Conservation (phyloP, 2,888 invertebrate genomes). For the Piscicola geometra region DNA sequence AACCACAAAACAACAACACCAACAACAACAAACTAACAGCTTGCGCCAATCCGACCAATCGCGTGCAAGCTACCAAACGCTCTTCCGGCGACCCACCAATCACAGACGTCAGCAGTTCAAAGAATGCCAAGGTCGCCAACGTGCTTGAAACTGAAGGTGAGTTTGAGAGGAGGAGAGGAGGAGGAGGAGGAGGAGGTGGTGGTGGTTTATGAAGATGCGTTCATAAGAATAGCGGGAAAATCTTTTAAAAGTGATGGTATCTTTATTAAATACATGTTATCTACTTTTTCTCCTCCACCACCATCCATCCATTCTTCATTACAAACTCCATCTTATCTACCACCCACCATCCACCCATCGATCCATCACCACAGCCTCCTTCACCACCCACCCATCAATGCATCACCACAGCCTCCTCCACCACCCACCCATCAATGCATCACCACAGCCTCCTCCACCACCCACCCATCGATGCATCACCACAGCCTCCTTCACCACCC, state of each 20-base stretch:
- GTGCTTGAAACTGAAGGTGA: slow-evolving; percentile 18
- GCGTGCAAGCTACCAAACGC: slow-evolving; percentile 60
- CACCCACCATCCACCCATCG: neutral
- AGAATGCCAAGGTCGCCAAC: slow-evolving; percentile 38
- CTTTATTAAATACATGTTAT: neutral
- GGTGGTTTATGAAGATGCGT: neutral
- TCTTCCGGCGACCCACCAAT: slow-evolving; percentile 55
- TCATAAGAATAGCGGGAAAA: no score
- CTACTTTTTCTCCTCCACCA: no score
- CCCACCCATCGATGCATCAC: slow-evolving; percentile 38
- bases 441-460: slow-evolving; percentile 53
- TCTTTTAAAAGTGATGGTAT: slow-evolving; percentile 15
- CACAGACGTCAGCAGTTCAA: slow-evolving; percentile 45
- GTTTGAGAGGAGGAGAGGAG: neutral
- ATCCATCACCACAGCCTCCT: neutral
- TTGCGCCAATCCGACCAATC: slow-evolving; percentile 61
- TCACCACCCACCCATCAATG: no score
- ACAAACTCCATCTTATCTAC: neutral
- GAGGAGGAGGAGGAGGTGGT: neutral
- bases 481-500: neutral
- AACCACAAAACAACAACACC: neutral
- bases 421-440: no score
- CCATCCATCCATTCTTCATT: neutral
- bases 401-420: no score
- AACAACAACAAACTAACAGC: slow-evolving; percentile 47